Percentiles rank a stretch among this genome's conserved stretches.
Conservation (phyloP, 92 coral and sea anemone species). For the Chrysogorgia sp. region DNA sequence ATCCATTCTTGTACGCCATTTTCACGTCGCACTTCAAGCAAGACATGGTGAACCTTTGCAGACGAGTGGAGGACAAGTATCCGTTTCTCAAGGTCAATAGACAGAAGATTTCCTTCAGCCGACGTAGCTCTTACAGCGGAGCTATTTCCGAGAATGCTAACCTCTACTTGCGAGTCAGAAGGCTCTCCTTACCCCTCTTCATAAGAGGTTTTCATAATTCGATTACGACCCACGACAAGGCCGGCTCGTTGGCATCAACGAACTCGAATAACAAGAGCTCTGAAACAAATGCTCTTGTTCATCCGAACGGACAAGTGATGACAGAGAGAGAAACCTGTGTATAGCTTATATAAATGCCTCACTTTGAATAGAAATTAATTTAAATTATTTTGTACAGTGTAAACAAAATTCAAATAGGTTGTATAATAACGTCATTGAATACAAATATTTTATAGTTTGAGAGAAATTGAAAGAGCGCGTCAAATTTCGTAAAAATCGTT, state of each 20-base stretch:
- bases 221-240: slow-evolving; percentile 21
- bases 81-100: slow-evolving; percentile 28
- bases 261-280: slow-evolving; percentile 26
- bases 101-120: slow-evolving; percentile 31
- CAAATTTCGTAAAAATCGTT: too few relatives aligned
- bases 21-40: slow-evolving; percentile 88
- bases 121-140: slow-evolving; percentile 44
- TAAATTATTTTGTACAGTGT: too few relatives aligned
- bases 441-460: too few relatives aligned
- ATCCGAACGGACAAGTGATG: background rate
- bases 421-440: too few relatives aligned
- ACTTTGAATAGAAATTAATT: too few relatives aligned
- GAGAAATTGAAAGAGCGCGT: too few relatives aligned
- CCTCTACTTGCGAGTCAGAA: slow-evolving; percentile 13
- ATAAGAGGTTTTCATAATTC: slow-evolving; percentile 22
- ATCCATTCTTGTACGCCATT: slow-evolving; percentile 94
- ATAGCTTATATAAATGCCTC: background rate
- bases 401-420: too few relatives aligned
- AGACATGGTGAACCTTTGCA: slow-evolving; percentile 76
- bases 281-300: slow-evolving; percentile 18
- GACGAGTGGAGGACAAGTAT: slow-evolving; percentile 71
- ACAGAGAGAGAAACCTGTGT: slow-evolving; percentile 24
- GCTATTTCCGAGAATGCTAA: slow-evolving; percentile 44
- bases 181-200: slow-evolving; percentile 22
- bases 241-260: slow-evolving; percentile 9